These are phyloP conservation scores for Holacanthella duospinosa DNA, from an alignment of 2,888 invertebrate species.

Conservation along the genomic window DNA sequence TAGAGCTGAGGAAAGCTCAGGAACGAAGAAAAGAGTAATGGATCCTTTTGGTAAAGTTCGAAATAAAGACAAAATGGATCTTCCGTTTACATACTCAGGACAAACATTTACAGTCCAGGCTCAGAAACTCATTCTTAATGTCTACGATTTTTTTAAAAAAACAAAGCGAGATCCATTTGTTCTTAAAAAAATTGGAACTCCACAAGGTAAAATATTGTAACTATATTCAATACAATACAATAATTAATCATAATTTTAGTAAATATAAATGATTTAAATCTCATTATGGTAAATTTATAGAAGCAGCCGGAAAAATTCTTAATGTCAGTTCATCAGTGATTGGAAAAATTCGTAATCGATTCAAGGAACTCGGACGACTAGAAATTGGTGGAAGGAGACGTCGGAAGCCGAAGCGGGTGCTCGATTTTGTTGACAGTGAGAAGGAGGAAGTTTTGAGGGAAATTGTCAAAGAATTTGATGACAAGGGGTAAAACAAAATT, in stretches of 20 bases:
- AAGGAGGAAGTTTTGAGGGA: constrained; percentile 27
- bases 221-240: too few relatives aligned
- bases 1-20: too few relatives aligned
- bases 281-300: constrained; percentile 15
- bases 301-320: constrained; percentile 30
- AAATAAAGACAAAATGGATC: background rate
- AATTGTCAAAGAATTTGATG: constrained; percentile 28
- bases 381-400: constrained; percentile 27
- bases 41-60: too few relatives aligned
- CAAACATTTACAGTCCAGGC: constrained; percentile 34
- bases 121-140: constrained; percentile 35
- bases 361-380: constrained; percentile 27
- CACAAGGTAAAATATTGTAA: too few relatives aligned
- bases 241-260: too few relatives aligned
- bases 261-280: too few relatives aligned
- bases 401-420: constrained; percentile 24
- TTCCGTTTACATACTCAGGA: constrained; percentile 35
- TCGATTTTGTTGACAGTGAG: constrained; percentile 26
- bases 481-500: constrained; percentile 28
- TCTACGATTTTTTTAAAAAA: constrained; percentile 36
- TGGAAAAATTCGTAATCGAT: constrained; percentile 33
- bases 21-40: background rate
- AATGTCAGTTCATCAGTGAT: constrained; percentile 33
- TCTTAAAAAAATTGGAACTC: constrained; percentile 27
- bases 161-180: constrained; percentile 29